phyloP scores from a whole-genome alignment of 2,797 vertebrate genomes.

The Hydrolagus colliei region DNA sequence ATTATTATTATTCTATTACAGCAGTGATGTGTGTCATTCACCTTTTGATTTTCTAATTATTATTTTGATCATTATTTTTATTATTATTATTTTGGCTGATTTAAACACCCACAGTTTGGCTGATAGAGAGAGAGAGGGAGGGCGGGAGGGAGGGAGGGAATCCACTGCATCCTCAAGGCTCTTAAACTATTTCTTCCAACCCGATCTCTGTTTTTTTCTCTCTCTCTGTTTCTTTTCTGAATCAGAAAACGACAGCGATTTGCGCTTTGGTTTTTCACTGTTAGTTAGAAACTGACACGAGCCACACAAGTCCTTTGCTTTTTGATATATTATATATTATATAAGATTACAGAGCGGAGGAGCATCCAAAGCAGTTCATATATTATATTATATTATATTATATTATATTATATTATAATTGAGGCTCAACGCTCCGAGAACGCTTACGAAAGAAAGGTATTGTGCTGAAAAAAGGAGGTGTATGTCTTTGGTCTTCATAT shows the following conservation, averaged over 20 bases:
- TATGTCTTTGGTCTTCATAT: conserved; percentile 97
- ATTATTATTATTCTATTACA: too few species aligned
- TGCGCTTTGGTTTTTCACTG: conserved; percentile 38
- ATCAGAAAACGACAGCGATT: conserved; percentile 35
- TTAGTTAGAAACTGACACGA: conserved; percentile 55
- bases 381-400: not conserved
- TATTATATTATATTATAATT: too few species aligned
- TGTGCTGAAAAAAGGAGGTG: conserved; percentile 63
- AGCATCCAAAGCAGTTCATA: not conserved
- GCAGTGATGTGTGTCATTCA: conserved; percentile 23
- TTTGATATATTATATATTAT: too few species aligned
- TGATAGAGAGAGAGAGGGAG: too few species aligned
- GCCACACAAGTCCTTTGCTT: conserved; percentile 40
- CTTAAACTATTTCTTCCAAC: too few species aligned
- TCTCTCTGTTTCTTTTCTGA: conserved; percentile 41
- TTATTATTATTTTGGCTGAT: too few species aligned
- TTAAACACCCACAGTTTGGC: too few species aligned
- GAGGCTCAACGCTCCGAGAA: not conserved
- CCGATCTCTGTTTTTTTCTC: not conserved
- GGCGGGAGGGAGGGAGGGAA: too few species aligned
- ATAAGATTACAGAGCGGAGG: conserved; percentile 5
- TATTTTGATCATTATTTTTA: too few species aligned
- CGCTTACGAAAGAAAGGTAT: conserved; percentile 36
- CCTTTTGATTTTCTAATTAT: not conserved
- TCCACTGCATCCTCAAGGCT: too few species aligned